phyloP scores from a whole-genome alignment of 2,113 vertebrate genomes.

The Aviceda subcristata region DNA sequence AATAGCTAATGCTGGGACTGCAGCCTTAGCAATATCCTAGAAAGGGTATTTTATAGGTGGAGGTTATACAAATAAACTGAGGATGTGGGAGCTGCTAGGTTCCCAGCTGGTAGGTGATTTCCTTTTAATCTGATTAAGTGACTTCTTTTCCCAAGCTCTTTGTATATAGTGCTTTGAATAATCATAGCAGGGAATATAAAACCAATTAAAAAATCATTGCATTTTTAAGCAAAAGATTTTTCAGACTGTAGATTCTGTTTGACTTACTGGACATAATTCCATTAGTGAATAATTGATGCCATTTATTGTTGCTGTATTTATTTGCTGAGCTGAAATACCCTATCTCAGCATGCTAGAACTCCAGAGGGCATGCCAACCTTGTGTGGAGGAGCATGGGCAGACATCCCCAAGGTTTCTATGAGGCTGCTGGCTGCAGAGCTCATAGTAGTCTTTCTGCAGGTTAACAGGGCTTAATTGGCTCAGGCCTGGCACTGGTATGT shows the following conservation, averaged over 20 bases:
- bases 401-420: neutral
- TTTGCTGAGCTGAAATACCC: neutral
- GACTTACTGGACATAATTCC: neutral
- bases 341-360: neutral
- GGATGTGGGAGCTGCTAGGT: neutral
- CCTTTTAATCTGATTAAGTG: conserved; percentile 17
- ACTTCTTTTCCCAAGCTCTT: neutral
- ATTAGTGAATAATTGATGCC: conserved; percentile 21
- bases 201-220: neutral
- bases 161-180: neutral
- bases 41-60: neutral
- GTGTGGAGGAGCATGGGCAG: neutral
- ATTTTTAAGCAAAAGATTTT: conserved; percentile 15
- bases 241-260: conserved; percentile 19
- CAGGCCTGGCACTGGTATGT: rapidly evolving
- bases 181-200: conserved; percentile 7
- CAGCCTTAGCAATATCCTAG: neutral
- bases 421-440: neutral
- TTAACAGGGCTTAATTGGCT: neutral
- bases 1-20: neutral
- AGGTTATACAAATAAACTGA: neutral
- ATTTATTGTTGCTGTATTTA: conserved; percentile 12
- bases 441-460: neutral
- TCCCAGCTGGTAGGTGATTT: conserved; percentile 2
- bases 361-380: neutral